Percentiles rank a stretch among this genome's conserved stretches.
These are phyloP conservation scores for Patella ulyssiponensis DNA, from an alignment of 2,888 invertebrate genomes.

Conservation along the genomic window DNA sequence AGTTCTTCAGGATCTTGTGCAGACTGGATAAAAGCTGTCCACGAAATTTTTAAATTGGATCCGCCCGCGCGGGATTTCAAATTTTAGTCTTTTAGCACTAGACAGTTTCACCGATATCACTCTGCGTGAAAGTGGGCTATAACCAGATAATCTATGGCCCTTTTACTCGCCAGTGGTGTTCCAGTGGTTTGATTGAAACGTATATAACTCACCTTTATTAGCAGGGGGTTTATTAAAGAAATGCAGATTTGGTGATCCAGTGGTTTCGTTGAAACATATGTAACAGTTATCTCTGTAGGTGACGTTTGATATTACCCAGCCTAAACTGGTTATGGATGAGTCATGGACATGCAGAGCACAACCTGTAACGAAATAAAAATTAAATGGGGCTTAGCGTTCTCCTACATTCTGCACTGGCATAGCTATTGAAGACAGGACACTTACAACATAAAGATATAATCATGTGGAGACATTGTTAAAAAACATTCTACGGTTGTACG, in stretches of 20 bases:
- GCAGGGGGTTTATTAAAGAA: conserved; percentile 6
- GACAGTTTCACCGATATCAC: too few species aligned
- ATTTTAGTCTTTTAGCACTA: too few species aligned
- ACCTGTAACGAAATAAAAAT: conserved; percentile 45
- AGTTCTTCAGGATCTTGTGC: too few species aligned
- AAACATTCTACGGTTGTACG: too few species aligned
- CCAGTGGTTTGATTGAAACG: conserved; percentile 38
- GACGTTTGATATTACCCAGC: conserved; percentile 63
- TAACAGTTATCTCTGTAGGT: conserved; percentile 65
- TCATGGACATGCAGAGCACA: conserved; percentile 66
- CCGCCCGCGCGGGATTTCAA: too few species aligned
- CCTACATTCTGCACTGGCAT: not conserved
- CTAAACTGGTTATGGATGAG: conserved; percentile 50
- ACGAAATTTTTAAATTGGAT: too few species aligned
- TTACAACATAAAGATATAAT: too few species aligned
- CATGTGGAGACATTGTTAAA: too few species aligned
- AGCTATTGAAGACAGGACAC: too few species aligned
- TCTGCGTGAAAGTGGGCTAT: too few species aligned
- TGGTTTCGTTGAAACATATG: conserved; percentile 52
- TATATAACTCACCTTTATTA: conserved; percentile 22
- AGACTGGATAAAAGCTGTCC: too few species aligned
- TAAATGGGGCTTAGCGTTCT: not conserved
- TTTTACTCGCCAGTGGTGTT: conserved; percentile 3
- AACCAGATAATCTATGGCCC: not conserved
- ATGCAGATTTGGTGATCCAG: not conserved